A percentile compares a stretch with the other conserved stretches of the same genome.
Conservation (phyloP, 2,113 vertebrate genomes). For the Eurypyga helias region DNA sequence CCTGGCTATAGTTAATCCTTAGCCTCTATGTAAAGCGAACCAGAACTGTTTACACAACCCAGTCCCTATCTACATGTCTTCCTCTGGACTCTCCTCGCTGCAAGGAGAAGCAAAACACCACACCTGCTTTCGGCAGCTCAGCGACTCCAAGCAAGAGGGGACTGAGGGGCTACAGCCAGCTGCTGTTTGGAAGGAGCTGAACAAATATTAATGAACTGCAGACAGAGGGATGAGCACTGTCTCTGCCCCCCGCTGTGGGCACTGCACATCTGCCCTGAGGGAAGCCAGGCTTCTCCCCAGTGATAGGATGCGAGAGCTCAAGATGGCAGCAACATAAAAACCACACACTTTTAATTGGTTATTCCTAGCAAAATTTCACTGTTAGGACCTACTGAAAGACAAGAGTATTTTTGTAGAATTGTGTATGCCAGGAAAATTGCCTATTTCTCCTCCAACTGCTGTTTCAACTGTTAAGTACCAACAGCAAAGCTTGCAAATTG, state of each 20-base stretch:
- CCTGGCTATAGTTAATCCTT: neutral
- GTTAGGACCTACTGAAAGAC: neutral
- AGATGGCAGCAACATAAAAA: neutral
- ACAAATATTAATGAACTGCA: neutral
- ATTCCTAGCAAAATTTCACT: neutral
- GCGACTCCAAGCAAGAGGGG: neutral
- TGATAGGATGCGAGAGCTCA: neutral
- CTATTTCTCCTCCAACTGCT: neutral
- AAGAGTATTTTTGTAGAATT: neutral
- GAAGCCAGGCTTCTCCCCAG: neutral
- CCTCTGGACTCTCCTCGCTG: neutral
- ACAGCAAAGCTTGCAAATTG: slow-evolving; percentile 12
- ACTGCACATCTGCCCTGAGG: neutral
- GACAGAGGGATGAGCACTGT: rapidly evolving
- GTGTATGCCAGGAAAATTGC: neutral
- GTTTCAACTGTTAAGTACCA: neutral
- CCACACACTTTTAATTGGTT: neutral
- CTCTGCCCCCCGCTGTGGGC: neutral
- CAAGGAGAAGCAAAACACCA: neutral
- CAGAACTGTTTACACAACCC: neutral
- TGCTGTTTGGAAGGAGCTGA: neutral
- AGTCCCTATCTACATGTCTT: neutral
- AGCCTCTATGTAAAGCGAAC: neutral
- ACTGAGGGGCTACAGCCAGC: neutral
- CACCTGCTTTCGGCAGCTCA: neutral